Evolutionary conservation across 2,113 vertebrate genomes (phyloP).

Genomic region (Oryctolagus cuniculus): mOryCun1.1 NC_091446.1:39753001-39753500

Average conservation of each 20-base stretch:
- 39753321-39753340: not conserved
- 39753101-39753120: not conserved
- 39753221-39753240: not conserved
- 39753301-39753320: not conserved
- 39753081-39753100: not conserved
- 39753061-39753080: conserved; percentile 28
- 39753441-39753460: not conserved
- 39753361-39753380: not conserved
- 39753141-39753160: not conserved
- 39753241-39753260: not conserved
- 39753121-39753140: not conserved
- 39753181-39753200: not conserved
- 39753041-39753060: conserved; percentile 8
- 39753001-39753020: not conserved
- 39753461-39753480: not conserved
- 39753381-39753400: not conserved
- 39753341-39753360: not conserved
- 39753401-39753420: not conserved
- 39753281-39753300: not conserved
- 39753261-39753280: not conserved
- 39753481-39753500: not conserved
- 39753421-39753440: not conserved
- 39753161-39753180: not conserved
- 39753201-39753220: not conserved
- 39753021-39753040: not conserved